A percentile compares a stretch with the other conserved stretches of the same genome.
These are phyloP conservation scores for Drepanosiphum platanoidis DNA, from an alignment of 2,888 invertebrate genomes.

Conservation along the genomic window DNA sequence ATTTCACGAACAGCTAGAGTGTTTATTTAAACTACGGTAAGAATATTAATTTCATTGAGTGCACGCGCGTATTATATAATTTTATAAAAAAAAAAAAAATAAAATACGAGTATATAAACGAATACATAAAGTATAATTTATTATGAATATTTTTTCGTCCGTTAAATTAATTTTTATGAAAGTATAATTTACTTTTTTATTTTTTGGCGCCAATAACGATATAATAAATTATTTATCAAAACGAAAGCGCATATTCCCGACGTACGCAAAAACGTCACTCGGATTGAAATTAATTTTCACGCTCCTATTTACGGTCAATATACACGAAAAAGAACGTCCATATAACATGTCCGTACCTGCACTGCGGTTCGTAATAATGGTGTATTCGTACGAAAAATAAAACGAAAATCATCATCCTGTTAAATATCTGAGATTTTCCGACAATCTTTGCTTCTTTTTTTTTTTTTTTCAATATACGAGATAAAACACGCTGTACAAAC, in stretches of 20 bases:
- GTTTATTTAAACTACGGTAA: not conserved
- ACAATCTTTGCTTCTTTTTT: constrained; percentile 17
- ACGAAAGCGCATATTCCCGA: constrained; percentile 20
- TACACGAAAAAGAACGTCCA: constrained; percentile 3
- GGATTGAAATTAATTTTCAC: constrained; percentile 33
- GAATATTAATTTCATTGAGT: constrained; percentile 32
- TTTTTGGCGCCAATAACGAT: constrained; percentile 42
- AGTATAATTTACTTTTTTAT: constrained; percentile 9
- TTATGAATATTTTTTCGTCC: constrained; percentile 37
- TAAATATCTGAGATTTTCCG: not conserved
- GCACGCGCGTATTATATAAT: constrained; percentile 11
- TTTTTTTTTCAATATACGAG: not conserved
- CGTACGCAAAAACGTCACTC: constrained; percentile 21
- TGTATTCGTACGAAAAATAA: not conserved
- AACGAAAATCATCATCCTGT: not conserved
- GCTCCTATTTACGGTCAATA: not conserved
- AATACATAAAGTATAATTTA: not conserved
- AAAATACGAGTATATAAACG: constrained; percentile 7
- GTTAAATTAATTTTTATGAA: constrained; percentile 42
- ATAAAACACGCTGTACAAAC: too few relatives aligned
- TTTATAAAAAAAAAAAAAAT: constrained; percentile 5
- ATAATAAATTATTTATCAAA: constrained; percentile 47
- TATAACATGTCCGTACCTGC: not conserved
- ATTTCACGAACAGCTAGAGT: not conserved
- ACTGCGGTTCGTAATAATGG: not conserved